Conservation (phyloP, 2,888 invertebrate species). For the Xanthorhoe spadicearia region DNA sequence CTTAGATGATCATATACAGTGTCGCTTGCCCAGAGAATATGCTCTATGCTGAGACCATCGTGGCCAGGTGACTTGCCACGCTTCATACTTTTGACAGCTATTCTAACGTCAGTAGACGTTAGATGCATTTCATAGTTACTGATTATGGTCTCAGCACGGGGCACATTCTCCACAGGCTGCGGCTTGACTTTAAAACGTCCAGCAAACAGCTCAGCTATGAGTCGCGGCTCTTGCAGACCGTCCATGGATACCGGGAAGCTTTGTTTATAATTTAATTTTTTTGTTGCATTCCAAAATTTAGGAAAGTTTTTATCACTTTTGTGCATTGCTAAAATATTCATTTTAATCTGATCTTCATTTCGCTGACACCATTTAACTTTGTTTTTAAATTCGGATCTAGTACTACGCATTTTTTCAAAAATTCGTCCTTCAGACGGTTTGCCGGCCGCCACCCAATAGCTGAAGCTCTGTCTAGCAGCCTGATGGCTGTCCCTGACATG, state of each 20-base stretch:
- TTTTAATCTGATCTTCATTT: conserved; percentile 34
- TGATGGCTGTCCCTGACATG: neutral
- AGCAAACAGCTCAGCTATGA: conserved; percentile 11
- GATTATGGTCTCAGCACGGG: neutral
- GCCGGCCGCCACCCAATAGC: neutral
- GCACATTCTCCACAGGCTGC: conserved; percentile 11
- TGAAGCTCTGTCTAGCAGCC: neutral
- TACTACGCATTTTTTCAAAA: conserved; percentile 7
- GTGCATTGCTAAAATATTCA: conserved; percentile 17
- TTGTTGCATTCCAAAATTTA: conserved; percentile 18
- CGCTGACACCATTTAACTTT: conserved; percentile 23
- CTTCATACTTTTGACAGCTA: conserved; percentile 13
- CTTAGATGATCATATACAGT: neutral
- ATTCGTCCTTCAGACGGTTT: neutral
- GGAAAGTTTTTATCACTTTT: conserved; percentile 4
- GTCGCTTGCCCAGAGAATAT: conserved; percentile 14
- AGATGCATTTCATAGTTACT: neutral
- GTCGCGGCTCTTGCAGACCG: conserved; percentile 3
- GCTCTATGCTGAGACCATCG: conserved; percentile 20
- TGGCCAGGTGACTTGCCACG: conserved; percentile 24
- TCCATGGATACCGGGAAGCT: conserved; percentile 15
- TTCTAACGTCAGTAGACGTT: neutral
- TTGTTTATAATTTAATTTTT: conserved; percentile 19
- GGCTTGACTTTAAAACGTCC: neutral
- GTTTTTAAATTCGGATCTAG: conserved; percentile 6